Conservation (phyloP, 2,797 vertebrate genomes). For the Premnoplex brunnescens region DNA sequence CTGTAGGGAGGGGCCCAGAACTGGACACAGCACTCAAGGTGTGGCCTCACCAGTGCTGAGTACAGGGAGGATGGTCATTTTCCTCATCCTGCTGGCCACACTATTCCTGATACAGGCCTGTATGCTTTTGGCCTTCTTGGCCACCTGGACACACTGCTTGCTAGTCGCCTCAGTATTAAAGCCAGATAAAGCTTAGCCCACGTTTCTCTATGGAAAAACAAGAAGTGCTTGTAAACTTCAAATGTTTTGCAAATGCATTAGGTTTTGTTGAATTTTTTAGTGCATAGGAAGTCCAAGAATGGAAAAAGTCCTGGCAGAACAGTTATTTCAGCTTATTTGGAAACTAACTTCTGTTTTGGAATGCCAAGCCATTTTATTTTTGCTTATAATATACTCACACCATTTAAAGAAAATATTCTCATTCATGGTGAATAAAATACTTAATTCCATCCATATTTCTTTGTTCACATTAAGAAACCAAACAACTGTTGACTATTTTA, state of each 20-base stretch:
- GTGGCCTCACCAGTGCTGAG: background rate
- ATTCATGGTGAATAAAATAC: background rate
- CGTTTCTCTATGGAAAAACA: background rate
- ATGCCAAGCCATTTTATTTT: background rate
- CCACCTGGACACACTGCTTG: background rate
- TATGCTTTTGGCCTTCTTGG: background rate
- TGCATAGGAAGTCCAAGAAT: background rate
- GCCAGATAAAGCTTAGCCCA: background rate
- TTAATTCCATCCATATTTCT: background rate
- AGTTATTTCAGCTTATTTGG: background rate
- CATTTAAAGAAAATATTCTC: background rate
- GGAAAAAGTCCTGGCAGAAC: background rate
- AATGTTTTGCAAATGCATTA: background rate
- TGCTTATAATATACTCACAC: background rate
- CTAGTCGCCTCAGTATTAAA: background rate
- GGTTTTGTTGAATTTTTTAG: background rate
- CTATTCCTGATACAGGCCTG: background rate
- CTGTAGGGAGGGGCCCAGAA: rapidly evolving
- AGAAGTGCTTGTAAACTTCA: background rate
- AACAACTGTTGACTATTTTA: background rate
- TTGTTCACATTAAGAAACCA: background rate
- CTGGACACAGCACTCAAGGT: background rate
- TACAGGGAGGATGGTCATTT: rapidly evolving
- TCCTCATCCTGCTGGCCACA: background rate
- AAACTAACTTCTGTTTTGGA: conserved; percentile 8